Base-by-base conservation (phyloP, 2,797 vertebrate genomes). In the Crenuchus spilurus region DNA sequence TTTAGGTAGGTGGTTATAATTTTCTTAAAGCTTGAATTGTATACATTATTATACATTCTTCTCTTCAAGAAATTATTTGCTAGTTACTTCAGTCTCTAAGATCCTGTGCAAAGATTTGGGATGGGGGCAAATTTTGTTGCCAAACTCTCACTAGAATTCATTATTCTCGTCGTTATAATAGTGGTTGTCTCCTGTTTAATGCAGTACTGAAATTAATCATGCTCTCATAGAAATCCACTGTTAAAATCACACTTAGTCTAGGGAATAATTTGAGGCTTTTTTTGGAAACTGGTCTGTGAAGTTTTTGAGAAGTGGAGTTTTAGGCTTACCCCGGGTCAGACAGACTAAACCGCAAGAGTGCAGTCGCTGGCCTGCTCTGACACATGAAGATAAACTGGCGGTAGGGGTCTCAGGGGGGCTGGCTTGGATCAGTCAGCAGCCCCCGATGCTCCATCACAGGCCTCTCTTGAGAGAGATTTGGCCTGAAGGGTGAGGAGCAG, bases 391-490 rank as follows among this genome's bases (percentile, higher is more conserved):
- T 84, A 76, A 78, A 88, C 83, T 79, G 76, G 76, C 78, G 69
- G 70, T 66, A 42, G 61, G 74, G 52, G 46, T 85, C 83, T 82
- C 81, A 31, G 22, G 78, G 74, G 74, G 51, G 78, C 84, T 85
- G 85, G 84, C 75, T 64, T 77, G 80, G 76, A 83, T 91, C 88
- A 76, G 66, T 87, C 87, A 81, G 74, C 89, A 84, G 84, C 84
- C 87, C 83, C 14, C 2, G 75, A 82, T 80, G 75, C 81, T 31
- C 49, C 70, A 67, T 52, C 83, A 87, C 87, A 78, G 87, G 80
- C 77, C 66, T 82, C 64, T 70, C 73, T 80, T 66, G 75, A 52
- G 76, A 63, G 75, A 57, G 81, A 81, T 85, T 84, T 79, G 57
- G 75, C 74, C 70, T 70, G 64, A 26, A 31, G 65, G 41, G 70